Base-by-base conservation (phyloP, 2,113 vertebrate genomes). In the Macrotus californicus region DNA sequence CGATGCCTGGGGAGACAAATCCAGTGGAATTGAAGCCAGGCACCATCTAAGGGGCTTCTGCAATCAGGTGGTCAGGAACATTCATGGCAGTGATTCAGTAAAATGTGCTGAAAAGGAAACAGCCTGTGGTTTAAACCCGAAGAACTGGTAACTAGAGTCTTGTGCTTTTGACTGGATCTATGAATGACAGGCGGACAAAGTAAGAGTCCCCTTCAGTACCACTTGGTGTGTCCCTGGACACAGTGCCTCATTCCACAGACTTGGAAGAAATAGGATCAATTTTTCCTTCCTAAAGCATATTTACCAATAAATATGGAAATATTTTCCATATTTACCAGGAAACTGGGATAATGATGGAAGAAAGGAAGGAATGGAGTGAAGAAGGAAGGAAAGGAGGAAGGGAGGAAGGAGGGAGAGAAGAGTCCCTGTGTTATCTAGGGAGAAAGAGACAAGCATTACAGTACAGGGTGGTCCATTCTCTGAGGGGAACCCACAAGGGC, bases 21-120 rank as follows among this genome's bases (percentile, higher is more conserved):
- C 82, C 67, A 52, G 50, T 0, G 4, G 72, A 59, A 50, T 41
- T 41, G 7, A 43, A 66, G 31, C 34, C 3, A 1, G 29, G 15
- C 26, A 99, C 99, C 90, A 99, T 99, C 96, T 98, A 96, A 99
- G 99, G 89, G 99, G 99, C 96, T 98, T 98, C 97, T 99, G 99
- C 31, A 97, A 99, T 61, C 98, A 98, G 26, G 98, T 99, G 70
- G 97, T 98, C 96, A 99, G 99, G 96, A 99, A 99, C 98, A 99
- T 99, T 96, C 99, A 99, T 0, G 99, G 99, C 97, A 99, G 99
- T 0, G 99, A 99, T 96, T 99, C 99, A 0, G 98, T 66, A 73
- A 75, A 36, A 36, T 66, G 66, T 29, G 54, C 54, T n/a, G 66
- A 52, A 67, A 98, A 98, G 72, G 99, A 99, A 96, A 99, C 75